phyloP scores from a whole-genome alignment of 2,797 vertebrate species.

The Parauchenoglanis ngamensis region DNA sequence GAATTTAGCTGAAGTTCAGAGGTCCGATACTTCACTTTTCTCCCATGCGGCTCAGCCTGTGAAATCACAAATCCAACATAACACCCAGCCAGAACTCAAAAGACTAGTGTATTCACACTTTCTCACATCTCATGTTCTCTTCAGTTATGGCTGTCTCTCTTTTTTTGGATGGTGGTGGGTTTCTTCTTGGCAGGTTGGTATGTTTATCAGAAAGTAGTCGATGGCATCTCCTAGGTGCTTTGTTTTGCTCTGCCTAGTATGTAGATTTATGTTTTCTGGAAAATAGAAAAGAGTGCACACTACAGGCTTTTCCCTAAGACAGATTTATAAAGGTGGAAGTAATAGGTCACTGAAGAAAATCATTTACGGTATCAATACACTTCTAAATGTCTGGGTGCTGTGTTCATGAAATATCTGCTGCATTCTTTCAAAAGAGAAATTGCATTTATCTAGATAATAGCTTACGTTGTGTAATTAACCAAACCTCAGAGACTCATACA shows the following conservation, averaged over 20 bases:
- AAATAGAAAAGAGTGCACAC: slow-evolving; percentile 10
- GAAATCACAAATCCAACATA: slow-evolving; percentile 55
- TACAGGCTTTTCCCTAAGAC: slow-evolving; percentile 8
- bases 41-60: slow-evolving; percentile 41
- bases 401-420: slow-evolving; percentile 22
- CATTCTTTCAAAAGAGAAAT: background rate
- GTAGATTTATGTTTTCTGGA: slow-evolving; percentile 11
- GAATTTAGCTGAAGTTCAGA: slow-evolving; percentile 55
- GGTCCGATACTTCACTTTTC: slow-evolving; percentile 40
- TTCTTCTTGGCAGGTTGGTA: slow-evolving; percentile 35
- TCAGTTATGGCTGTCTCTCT: background rate
- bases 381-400: background rate
- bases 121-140: slow-evolving; percentile 13
- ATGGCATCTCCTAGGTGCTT: slow-evolving; percentile 23
- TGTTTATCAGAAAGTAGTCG: slow-evolving; percentile 38
- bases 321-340: slow-evolving; percentile 24
- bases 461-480: slow-evolving; percentile 27
- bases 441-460: background rate
- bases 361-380: background rate
- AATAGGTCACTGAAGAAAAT: slow-evolving; percentile 23
- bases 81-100: slow-evolving; percentile 46
- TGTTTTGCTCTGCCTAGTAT: slow-evolving; percentile 25
- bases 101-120: slow-evolving; percentile 48
- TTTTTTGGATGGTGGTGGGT: background rate
- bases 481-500: slow-evolving; percentile 11